A percentile compares a stretch with the other conserved stretches of the same genome.
Evolutionary conservation across 2,113 vertebrate species (phyloP).

Genomic region (Microtus ochrogaster): DNA sequence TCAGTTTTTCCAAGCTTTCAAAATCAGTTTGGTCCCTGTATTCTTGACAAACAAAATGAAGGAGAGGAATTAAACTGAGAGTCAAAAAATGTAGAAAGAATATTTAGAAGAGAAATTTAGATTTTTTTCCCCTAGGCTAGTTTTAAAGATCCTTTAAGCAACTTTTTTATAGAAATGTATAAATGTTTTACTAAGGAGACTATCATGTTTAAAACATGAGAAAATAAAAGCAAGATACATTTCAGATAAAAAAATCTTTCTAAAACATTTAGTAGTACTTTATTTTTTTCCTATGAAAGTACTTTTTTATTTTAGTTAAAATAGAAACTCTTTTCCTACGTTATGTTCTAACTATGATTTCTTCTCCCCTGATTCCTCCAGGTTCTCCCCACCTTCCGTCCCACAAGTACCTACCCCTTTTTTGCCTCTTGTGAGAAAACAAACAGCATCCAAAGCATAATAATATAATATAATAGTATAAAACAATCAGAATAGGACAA

Average conservation of each 20-base stretch:
- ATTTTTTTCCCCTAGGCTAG: background rate
- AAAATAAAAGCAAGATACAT: background rate
- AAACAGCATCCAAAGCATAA: too few species aligned
- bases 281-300: background rate
- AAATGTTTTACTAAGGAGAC: background rate
- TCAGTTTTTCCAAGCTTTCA: slow-evolving; percentile 14
- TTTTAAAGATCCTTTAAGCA: slow-evolving; percentile 42
- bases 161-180: background rate
- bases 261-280: background rate
- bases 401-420: too few species aligned
- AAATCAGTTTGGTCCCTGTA: slow-evolving; percentile 39
- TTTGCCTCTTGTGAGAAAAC: too few species aligned
- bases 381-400: too few species aligned
- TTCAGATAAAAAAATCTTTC: background rate
- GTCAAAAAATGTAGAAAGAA: slow-evolving; percentile 1
- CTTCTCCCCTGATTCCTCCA: too few species aligned
- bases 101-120: slow-evolving; percentile 34
- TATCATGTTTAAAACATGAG: background rate
- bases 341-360: too few species aligned
- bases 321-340: too few species aligned
- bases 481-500: background rate
- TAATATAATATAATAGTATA: too few species aligned
- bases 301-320: background rate
- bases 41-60: slow-evolving; percentile 53
- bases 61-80: slow-evolving; percentile 52